phyloP scores from a whole-genome alignment of 2,888 invertebrate species.

The Copidosoma aretas region DNA sequence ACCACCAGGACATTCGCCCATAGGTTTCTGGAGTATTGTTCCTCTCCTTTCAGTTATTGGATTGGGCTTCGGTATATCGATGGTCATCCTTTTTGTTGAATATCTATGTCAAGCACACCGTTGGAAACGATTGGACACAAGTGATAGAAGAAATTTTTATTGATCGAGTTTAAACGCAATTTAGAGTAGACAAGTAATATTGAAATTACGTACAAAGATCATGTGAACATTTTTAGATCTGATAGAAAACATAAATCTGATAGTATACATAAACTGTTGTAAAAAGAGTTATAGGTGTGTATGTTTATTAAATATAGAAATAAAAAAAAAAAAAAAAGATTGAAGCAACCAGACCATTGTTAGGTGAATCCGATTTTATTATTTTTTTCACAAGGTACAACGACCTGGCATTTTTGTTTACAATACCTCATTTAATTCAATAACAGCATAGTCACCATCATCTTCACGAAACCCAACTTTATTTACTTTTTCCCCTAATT shows the following conservation, averaged over 20 bases:
- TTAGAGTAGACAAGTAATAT: too few relatives aligned
- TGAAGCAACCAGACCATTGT: neutral
- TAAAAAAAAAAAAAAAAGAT: neutral
- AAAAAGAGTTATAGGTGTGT: too few relatives aligned
- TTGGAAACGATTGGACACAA: neutral
- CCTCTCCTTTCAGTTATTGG: constrained; percentile 47
- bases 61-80: constrained; percentile 43
- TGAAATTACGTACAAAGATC: too few relatives aligned
- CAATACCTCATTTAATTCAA: constrained; percentile 53
- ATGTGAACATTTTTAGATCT: too few relatives aligned
- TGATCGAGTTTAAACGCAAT: too few relatives aligned
- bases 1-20: constrained; percentile 16
- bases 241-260: too few relatives aligned
- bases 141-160: constrained; percentile 4
- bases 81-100: constrained; percentile 45
- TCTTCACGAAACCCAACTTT: constrained; percentile 13
- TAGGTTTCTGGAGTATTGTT: constrained; percentile 44
- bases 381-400: constrained; percentile 55
- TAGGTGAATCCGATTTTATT: constrained; percentile 53
- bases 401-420: constrained; percentile 58
- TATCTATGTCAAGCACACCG: neutral
- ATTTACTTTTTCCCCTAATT: constrained; percentile 42
- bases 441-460: constrained; percentile 42
- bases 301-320: neutral
- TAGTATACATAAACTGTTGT: too few relatives aligned